phyloP scores from a whole-genome alignment of 2,888 invertebrate genomes.

The Steromphala cineraria region DNA sequence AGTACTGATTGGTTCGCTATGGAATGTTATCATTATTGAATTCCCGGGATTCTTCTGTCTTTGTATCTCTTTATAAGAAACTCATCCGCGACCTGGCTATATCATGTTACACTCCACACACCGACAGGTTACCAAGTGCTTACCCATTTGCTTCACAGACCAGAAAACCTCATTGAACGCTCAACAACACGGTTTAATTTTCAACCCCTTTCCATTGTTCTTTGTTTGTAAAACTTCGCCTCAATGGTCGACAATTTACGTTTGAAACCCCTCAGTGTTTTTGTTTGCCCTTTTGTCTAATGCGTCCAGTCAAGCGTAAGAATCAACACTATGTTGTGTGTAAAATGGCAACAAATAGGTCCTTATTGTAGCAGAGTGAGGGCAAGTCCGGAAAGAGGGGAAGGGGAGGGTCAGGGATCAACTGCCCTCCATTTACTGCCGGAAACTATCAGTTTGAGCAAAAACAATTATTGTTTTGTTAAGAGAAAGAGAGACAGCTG shows the following conservation, averaged over 20 bases:
- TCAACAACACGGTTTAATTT: no score
- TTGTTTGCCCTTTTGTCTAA: neutral
- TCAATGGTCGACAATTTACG: neutral
- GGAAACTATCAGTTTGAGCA: neutral
- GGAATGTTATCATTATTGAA: no score
- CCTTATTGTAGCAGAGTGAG: neutral
- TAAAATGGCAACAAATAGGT: neutral
- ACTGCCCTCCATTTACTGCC: neutral
- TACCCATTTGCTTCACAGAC: no score
- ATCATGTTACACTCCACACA: no score
- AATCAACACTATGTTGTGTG: conserved; percentile 1
- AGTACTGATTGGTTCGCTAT: neutral
- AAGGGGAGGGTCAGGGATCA: neutral
- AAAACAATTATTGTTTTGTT: neutral
- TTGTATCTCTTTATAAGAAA: no score
- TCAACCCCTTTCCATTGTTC: neutral
- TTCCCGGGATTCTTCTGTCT: no score
- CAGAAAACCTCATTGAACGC: no score
- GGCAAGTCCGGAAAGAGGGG: neutral
- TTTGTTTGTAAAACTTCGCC: neutral
- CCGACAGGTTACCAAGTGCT: no score
- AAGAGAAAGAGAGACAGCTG: conserved; percentile 3
- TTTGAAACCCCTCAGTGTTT: neutral
- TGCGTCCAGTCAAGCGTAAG: neutral
- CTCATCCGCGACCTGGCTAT: no score